Base-by-base conservation (phyloP, 2,113 vertebrate genomes). In the Pedionomus torquatus region DNA sequence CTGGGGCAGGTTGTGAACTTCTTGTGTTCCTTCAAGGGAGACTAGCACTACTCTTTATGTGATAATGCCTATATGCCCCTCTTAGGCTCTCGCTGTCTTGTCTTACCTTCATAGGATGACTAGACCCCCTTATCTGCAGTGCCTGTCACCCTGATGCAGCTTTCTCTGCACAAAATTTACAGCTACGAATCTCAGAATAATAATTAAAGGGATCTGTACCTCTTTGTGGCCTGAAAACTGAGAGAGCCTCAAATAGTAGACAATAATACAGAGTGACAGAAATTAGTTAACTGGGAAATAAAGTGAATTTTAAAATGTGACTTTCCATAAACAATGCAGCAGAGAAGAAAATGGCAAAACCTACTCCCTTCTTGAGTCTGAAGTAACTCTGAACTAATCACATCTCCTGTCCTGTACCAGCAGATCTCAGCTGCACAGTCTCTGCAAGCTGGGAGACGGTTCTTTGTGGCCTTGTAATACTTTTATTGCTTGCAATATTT, bases 401-500 rank as follows among this genome's bases (percentile, higher is more conserved):
- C 1, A 2, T 8, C 43, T 80, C 58, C 64, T 70, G 41, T 44
- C 21, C 63, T 78, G 31, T 72, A 77, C 86, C n/a, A 51, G 58
- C 37, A 84, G 30, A n/a, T 64, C 83, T 82, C 72, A 54, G 76
- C 72, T 79, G 8, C 0, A 1, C 8, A 15, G 55, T 82, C 46
- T 92, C 30, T 90, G 49, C 68, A 46, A 83, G 60, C 33, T 93
- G 83, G 89, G 51, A 54, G 91, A 92, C 48, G 46, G 43, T n/a
- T 52, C 58, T 87, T 92, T 91, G 49, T 85, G 92, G 77, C 77
- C 77, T 87, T 91, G 68, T 33, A 41, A 54, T 89, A 19, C 33
- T 92, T 91, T 58, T 87, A 84, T 63, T 89, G 89, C 69, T 69
- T 69, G 70, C 86, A 91, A 23, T 72, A 69, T 91, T 92, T 92